Conservation (phyloP, 2,888 invertebrate species). For the Mythimna loreyi region DNA sequence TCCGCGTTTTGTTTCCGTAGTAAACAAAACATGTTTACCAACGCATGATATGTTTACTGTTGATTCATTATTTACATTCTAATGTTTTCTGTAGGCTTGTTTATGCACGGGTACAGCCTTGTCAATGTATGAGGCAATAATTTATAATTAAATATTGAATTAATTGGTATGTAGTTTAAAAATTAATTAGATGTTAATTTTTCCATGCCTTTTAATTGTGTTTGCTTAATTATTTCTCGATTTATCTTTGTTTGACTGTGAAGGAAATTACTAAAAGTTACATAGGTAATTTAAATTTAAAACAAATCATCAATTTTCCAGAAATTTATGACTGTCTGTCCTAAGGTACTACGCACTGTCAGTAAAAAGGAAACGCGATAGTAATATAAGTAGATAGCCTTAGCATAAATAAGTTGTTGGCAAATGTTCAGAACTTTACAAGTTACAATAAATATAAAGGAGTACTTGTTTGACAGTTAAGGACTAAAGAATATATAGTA, state of each 20-base stretch:
- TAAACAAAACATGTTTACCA: constrained; percentile 52
- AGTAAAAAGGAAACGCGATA: neutral
- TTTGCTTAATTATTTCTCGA: neutral
- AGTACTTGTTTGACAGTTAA: constrained; percentile 11
- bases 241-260: neutral
- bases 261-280: neutral
- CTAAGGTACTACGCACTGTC: neutral
- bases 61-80: constrained; percentile 14
- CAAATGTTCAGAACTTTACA: neutral
- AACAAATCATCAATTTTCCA: neutral
- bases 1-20: constrained; percentile 48
- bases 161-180: neutral
- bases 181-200: too few relatives aligned
- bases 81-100: constrained; percentile 25
- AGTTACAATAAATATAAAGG: neutral
- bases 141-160: constrained; percentile 7
- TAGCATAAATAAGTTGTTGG: neutral
- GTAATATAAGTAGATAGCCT: neutral
- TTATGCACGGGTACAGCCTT: constrained; percentile 28
- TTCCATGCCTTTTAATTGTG: too few relatives aligned
- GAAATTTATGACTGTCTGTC: neutral
- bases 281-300: neutral
- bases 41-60: constrained; percentile 40
- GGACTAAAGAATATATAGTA: constrained; percentile 11
- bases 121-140: constrained; percentile 12